Base-by-base conservation (phyloP, 2,888 invertebrate genomes). In the Stratiomys singularior region DNA sequence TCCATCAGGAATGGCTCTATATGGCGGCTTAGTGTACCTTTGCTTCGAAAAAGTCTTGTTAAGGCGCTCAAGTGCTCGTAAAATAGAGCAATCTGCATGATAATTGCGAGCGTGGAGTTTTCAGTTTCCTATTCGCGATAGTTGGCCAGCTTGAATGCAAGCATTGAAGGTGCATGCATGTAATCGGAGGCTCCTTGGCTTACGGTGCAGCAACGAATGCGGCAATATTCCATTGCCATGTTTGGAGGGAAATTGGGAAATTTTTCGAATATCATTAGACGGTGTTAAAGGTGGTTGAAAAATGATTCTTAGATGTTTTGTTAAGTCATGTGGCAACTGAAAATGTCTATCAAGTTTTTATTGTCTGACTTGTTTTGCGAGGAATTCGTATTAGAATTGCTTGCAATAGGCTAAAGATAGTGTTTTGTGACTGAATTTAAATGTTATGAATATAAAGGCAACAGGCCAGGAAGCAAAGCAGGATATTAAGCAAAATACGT, bases 41-140 rank as follows among this genome's bases (percentile, higher is more conserved):
- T 37, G 37, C 71, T n/a, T 25, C 71, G 23, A 72, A 30, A 21
- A 37, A 72, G 46, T n/a, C 72, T 72, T 56, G 72, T 72, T 72
- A 72, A 72, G 58, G 56, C 56, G 72, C 72, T 56, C 72, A 72
- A 72, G 72, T 58, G 72, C 15, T 72, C 72, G 37, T 72, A 72
- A 72, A 72, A 72, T 72, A 72, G 72, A 72, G 72, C 72, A 72
- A 52, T 71, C 69, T 71, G 30, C 52, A 71, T 71, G 30, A 71
- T 72, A 72, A 72, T 72, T 58, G 72, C 56, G 21, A 30, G 52
- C 71, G 52, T 47, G 11, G 47, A 47, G 52, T 25, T 18, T 15
- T 27, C 52, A 23, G 52, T 25, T 18, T 15, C 18, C 52, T 23
- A 64, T 64, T 64, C 30, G 64, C 64, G 64, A 30, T 11, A 25